A percentile compares a stretch with the other conserved stretches of the same genome.
Evolutionary conservation across 2,797 vertebrate species (phyloP).

Genomic region (Lepilemur ruficaudatus): DNA sequence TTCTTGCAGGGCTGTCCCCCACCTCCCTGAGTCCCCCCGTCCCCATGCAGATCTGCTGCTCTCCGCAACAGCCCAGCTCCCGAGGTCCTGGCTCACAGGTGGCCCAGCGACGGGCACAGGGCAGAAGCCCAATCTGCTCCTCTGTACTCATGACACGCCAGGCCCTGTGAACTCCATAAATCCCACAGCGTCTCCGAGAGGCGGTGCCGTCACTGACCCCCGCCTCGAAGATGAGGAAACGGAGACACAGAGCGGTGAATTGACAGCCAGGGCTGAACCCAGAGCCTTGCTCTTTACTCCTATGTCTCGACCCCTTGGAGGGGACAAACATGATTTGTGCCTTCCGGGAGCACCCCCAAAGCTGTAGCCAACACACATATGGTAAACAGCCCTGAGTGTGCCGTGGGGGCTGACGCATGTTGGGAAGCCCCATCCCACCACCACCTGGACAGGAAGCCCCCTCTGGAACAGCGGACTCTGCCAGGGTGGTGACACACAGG

Average conservation of each 20-base stretch:
- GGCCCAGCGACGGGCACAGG: neutral
- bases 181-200: accelerated
- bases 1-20: neutral
- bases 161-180: accelerated
- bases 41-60: neutral
- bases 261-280: neutral
- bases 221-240: neutral
- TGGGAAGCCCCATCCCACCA: neutral
- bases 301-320: neutral
- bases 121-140: neutral
- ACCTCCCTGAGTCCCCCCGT: neutral
- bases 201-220: accelerated
- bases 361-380: neutral
- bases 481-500: neutral
- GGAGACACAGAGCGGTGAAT: neutral
- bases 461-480: neutral
- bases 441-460: neutral
- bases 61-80: neutral
- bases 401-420: accelerated
- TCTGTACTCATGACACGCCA: neutral
- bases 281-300: neutral
- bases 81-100: neutral
- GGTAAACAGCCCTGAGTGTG: accelerated
- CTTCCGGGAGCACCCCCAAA: neutral
- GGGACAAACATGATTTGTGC: neutral